Percentiles rank a stretch among this genome's conserved stretches.
phyloP scores from a whole-genome alignment of 1,140 invertebrate genomes.

The Apolygus lucorum region DNA sequence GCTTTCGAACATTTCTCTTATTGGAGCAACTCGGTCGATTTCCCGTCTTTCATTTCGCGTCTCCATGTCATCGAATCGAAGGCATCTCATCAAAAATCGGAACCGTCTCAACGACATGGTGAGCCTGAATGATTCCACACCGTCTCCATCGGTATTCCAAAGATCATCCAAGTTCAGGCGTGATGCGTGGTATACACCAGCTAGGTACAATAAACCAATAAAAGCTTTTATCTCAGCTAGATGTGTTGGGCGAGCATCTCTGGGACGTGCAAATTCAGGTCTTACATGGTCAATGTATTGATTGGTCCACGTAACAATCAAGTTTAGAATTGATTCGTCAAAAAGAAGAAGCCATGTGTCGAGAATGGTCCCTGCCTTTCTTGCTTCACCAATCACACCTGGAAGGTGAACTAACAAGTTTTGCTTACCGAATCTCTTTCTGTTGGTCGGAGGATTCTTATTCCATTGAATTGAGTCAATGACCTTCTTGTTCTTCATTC shows the following conservation, averaged over 20 bases:
- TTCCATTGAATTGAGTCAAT: neutral
- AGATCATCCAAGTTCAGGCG: neutral
- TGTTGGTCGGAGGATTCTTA: neutral
- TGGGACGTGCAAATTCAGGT: neutral
- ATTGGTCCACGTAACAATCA: neutral
- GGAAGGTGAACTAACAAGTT: neutral
- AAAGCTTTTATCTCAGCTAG: neutral
- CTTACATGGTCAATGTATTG: neutral
- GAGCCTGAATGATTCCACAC: neutral
- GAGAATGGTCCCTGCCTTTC: neutral
- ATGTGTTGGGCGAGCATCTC: neutral
- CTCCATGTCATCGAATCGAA: neutral
- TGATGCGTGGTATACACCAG: neutral
- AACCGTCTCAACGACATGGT: neutral
- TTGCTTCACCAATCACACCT: neutral
- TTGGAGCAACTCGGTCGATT: constrained; percentile 37
- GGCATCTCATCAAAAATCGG: neutral
- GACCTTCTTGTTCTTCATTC: neutral
- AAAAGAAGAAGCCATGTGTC: neutral
- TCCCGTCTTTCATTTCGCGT: neutral
- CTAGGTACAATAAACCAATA: neutral
- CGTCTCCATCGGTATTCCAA: neutral
- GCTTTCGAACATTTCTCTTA: constrained; percentile 37
- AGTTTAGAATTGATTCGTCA: neutral
- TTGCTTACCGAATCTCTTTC: neutral